A percentile compares a stretch with the other conserved stretches of the same genome.
These are phyloP conservation scores for Stomatorhinus ivindoensis DNA, from an alignment of 2,113 vertebrate genomes.

Conservation along the genomic window DNA sequence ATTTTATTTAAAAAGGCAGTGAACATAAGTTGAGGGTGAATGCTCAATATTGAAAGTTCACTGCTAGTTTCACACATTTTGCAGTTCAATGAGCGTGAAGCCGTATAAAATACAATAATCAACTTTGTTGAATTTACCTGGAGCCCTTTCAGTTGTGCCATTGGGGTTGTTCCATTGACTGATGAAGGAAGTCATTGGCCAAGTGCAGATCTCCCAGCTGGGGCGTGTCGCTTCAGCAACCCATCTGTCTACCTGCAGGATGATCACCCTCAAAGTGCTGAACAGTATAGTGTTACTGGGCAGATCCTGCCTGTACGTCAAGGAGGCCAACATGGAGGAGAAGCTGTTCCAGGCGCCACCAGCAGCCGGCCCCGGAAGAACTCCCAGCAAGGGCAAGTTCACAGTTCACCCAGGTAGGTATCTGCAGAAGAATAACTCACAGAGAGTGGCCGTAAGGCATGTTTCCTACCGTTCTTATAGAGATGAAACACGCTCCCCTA, in stretches of 20 bases:
- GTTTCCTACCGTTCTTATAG: not conserved
- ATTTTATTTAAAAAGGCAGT: not conserved
- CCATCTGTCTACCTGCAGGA: conserved; percentile 55
- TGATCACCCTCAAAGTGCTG: conserved; percentile 91
- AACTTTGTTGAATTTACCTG: not conserved
- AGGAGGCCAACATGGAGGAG: conserved; percentile 94
- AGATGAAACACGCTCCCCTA: not conserved
- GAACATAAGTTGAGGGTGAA: not conserved
- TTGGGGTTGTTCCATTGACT: not conserved
- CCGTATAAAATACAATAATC: too few relatives aligned
- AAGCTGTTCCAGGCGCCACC: conserved; percentile 79
- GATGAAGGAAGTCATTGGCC: not conserved
- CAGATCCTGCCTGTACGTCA: conserved; percentile 91
- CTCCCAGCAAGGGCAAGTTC: conserved; percentile 60
- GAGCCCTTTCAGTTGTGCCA: not conserved
- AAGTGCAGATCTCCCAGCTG: not conserved
- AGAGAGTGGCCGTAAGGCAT: not conserved
- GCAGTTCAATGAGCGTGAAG: not conserved
- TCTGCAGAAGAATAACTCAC: not conserved
- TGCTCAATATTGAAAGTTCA: not conserved
- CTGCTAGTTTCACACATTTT: not conserved
- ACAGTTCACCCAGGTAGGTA: conserved; percentile 60
- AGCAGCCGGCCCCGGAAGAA: conserved; percentile 63
- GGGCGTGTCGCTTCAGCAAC: not conserved
- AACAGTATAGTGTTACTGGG: conserved; percentile 93